phyloP scores from a whole-genome alignment of 2,797 vertebrate species.

The Coregonus sp. region DNA sequence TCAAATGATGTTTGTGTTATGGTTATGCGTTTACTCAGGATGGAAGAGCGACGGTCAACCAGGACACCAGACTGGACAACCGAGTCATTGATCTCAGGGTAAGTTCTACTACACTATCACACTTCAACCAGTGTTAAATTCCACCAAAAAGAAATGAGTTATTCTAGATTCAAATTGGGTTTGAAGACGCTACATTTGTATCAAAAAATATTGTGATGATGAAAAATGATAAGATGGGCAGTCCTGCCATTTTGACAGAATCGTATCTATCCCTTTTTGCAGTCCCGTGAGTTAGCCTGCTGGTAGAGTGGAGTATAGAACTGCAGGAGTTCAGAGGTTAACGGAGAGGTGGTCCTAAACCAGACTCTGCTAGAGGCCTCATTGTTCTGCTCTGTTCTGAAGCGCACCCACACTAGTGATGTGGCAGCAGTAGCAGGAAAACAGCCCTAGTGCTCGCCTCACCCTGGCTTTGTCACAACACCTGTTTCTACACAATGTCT shows the following conservation, averaged over 20 bases:
- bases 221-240: neutral
- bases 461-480: slow-evolving; percentile 45
- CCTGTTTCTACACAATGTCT: slow-evolving; percentile 59
- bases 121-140: neutral
- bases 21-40: slow-evolving; percentile 75
- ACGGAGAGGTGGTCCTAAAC: neutral
- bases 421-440: slow-evolving; percentile 27
- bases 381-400: slow-evolving; percentile 26
- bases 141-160: neutral
- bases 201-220: neutral
- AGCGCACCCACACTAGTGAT: slow-evolving; percentile 43
- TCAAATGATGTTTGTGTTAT: neutral
- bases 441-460: slow-evolving; percentile 44
- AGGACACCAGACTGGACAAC: slow-evolving; percentile 98
- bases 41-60: slow-evolving; percentile 97
- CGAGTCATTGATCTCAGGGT: slow-evolving; percentile 97
- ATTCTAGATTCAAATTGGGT: neutral
- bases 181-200: neutral
- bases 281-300: neutral
- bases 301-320: neutral
- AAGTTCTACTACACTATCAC: slow-evolving; percentile 51
- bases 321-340: neutral
- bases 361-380: neutral
- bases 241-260: neutral
- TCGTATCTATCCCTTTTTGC: neutral